Evolutionary conservation across 2,888 invertebrate genomes (phyloP), one percentile per base, ranked within the genome.

Genomic region (Caenorhabditis panamensis): DNA sequence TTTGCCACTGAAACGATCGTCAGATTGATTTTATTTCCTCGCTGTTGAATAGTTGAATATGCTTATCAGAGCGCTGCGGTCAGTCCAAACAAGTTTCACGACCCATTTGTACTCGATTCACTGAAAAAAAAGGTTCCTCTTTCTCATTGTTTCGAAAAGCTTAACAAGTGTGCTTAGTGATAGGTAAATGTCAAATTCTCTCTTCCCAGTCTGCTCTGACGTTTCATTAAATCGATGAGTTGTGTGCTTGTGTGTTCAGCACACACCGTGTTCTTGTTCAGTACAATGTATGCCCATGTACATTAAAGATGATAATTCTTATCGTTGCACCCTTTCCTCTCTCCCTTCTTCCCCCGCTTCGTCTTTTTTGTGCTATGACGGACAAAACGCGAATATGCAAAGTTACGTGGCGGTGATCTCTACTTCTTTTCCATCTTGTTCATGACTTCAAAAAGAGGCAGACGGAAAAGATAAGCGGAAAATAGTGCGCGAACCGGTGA

Each of bases 331-430:
- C 44, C 18, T 53, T 49, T 56, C 37, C 54, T 72, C 31, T 13
- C n/a, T n/a, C n/a, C n/a, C n/a, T n/a, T n/a, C n/a, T n/a, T n/a
- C n/a, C n/a, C n/a, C n/a, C n/a, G n/a, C n/a, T n/a, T n/a, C n/a
- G n/a, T n/a, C 59, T 51, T 63, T 59, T 73, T 66, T 73, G 59
- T 64, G 64, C 72, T 49, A 16, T 53, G 58, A 36, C 20, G 44
- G 44, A 53, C 41, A 62, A 36, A 61, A 49, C 64, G 72, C 58
- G 58, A 73, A 73, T 73, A 73, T 73, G 47, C 49, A 66, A 73
- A 73, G 64, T 73, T 73, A 73, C 64, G 66, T 73, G 59, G 59
- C 58, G 18, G 37, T 61, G n/a, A 47, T 49, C 41, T 62, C 58
- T 47, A 16, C 28, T 31, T 58, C 31, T 51, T 36, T 58, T 20